Conservation (phyloP, 2,888 invertebrate species). For the Coelinius sp. region DNA sequence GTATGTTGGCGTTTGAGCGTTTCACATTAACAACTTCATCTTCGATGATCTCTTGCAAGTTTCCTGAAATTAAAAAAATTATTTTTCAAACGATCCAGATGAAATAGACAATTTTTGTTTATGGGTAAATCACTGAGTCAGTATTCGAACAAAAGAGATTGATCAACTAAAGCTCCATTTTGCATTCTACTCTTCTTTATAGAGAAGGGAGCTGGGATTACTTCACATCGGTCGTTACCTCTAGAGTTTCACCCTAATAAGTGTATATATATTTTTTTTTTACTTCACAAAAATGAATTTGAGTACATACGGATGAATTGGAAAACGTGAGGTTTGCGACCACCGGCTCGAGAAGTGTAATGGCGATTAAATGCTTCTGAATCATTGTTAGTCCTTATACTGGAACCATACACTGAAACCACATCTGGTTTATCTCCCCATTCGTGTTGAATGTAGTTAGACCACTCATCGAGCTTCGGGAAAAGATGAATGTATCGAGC, state of each 20-base stretch:
- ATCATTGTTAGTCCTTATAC: background rate
- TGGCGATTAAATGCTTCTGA: background rate
- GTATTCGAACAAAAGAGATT: no score
- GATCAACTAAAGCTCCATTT: no score
- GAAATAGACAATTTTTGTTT: no score
- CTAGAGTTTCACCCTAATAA: no score
- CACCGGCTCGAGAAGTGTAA: background rate
- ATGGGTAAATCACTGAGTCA: no score
- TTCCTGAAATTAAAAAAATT: background rate
- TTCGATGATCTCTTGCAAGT: background rate
- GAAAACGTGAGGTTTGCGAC: background rate
- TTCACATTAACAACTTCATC: background rate
- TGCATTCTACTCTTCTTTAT: no score
- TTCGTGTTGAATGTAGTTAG: background rate
- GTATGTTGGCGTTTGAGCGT: background rate
- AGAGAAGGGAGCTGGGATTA: no score
- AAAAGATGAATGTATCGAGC: background rate
- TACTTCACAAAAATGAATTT: no score
- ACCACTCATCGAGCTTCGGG: background rate
- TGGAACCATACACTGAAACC: background rate
- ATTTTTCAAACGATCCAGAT: background rate
- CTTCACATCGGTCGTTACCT: no score
- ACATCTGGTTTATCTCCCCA: background rate
- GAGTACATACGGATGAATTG: background rate
- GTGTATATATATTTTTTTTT: no score